These are phyloP conservation scores for Neoscelio sp. DNA, from an alignment of 2,888 invertebrate species.

Conservation along the genomic window DNA sequence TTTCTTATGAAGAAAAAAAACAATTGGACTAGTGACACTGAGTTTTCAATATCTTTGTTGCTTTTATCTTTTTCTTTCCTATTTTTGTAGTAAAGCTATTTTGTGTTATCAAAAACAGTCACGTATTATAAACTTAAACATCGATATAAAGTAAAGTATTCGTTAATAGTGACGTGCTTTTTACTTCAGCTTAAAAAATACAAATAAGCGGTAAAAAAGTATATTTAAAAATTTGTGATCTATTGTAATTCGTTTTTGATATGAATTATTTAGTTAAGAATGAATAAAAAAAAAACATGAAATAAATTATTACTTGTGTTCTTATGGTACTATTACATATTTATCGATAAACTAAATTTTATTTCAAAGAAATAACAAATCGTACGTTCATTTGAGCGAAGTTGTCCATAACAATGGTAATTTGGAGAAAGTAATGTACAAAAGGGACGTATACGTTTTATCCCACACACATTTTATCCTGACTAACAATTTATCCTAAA, in stretches of 20 bases:
- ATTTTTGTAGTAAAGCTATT: constrained; percentile 8
- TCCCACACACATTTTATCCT: too few species aligned
- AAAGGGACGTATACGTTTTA: too few species aligned
- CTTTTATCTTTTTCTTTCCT: constrained; percentile 26
- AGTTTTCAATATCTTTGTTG: constrained; percentile 62
- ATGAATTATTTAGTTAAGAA: too few species aligned
- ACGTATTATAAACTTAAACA: constrained; percentile 28
- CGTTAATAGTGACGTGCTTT: constrained; percentile 32
- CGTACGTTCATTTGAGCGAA: too few species aligned
- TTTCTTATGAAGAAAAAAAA: constrained; percentile 48
- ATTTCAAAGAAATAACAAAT: too few species aligned
- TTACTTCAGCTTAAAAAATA: constrained; percentile 30
- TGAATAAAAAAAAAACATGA: not conserved
- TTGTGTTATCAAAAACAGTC: constrained; percentile 10
- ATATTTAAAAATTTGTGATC: too few species aligned
- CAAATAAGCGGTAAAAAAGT: constrained; percentile 15
- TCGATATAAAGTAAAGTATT: constrained; percentile 15
- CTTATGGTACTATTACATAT: constrained; percentile 20
- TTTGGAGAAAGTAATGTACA: too few species aligned
- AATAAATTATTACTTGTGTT: not conserved
- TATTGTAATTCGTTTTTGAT: too few species aligned
- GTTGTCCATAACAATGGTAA: too few species aligned
- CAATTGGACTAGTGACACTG: constrained; percentile 66
- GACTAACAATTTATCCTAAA: too few species aligned
- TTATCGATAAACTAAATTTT: too few species aligned